Conservation (phyloP, 2,113 vertebrate species). For the Halcyon senegalensis region DNA sequence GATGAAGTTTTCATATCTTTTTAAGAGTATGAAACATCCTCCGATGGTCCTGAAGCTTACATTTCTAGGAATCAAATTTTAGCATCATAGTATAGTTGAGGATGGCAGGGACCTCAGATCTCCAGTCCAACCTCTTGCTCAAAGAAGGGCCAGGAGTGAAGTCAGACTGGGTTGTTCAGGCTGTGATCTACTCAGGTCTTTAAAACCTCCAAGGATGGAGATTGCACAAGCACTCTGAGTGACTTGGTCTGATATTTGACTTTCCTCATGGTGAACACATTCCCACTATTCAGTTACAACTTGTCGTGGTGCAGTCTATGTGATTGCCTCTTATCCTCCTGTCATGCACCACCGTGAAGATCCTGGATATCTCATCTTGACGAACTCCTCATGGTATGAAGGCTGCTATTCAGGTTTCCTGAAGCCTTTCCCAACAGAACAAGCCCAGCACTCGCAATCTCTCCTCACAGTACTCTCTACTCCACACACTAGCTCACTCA, state of each 20-base stretch:
- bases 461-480: background rate
- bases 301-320: background rate
- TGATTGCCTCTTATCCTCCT: background rate
- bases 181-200: background rate
- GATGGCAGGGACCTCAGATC: background rate
- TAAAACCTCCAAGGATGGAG: background rate
- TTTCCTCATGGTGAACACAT: background rate
- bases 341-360: fast-evolving
- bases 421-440: background rate
- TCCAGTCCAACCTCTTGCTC: background rate
- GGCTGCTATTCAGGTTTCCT: background rate
- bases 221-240: background rate
- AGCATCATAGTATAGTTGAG: background rate
- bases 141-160: background rate
- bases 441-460: background rate
- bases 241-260: background rate
- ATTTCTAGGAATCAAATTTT: background rate
- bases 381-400: background rate
- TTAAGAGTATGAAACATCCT: background rate
- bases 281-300: fast-evolving
- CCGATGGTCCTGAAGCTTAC: background rate
- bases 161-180: background rate
- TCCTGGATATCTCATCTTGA: no score
- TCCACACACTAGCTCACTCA: background rate
- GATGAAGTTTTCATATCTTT: background rate